Percentiles rank a stretch among this genome's conserved stretches.
phyloP scores from a whole-genome alignment of 2,797 vertebrate genomes.

The Halcyon chelicuti region DNA sequence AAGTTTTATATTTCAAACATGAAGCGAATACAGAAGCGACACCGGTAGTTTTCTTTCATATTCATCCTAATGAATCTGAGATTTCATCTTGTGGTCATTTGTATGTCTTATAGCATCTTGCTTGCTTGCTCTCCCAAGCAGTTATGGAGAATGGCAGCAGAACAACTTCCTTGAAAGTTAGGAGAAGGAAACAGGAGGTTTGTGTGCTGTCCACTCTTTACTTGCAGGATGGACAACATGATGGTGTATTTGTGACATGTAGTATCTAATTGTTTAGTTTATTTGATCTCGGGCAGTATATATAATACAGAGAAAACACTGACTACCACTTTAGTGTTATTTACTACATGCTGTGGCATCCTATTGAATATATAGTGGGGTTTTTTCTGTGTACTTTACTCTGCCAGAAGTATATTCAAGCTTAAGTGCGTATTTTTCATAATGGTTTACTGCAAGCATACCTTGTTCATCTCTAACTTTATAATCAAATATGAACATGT shows the following conservation, averaged over 20 bases:
- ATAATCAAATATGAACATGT: background rate
- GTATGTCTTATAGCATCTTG: background rate
- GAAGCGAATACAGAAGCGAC: background rate
- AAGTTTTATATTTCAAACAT: background rate
- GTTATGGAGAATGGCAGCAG: background rate
- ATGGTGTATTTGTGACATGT: background rate
- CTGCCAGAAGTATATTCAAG: background rate
- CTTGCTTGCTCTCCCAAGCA: background rate
- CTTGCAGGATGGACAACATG: background rate
- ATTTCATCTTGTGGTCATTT: background rate
- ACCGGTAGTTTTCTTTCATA: background rate
- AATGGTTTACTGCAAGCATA: background rate
- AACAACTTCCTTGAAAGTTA: background rate
- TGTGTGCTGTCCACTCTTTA: background rate
- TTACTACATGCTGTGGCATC: background rate
- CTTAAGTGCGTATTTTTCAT: background rate
- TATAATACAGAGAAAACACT: background rate
- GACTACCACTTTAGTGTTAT: background rate
- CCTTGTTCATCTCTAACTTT: background rate
- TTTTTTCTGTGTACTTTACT: background rate
- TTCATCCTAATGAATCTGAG: background rate
- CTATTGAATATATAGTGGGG: accelerated
- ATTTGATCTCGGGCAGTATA: background rate
- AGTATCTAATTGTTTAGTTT: background rate
- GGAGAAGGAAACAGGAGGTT: background rate